Percentiles rank a stretch among this genome's conserved stretches.
Evolutionary conservation across 1,140 invertebrate species (phyloP).

Genomic region (Drosophila truncata): DNA sequence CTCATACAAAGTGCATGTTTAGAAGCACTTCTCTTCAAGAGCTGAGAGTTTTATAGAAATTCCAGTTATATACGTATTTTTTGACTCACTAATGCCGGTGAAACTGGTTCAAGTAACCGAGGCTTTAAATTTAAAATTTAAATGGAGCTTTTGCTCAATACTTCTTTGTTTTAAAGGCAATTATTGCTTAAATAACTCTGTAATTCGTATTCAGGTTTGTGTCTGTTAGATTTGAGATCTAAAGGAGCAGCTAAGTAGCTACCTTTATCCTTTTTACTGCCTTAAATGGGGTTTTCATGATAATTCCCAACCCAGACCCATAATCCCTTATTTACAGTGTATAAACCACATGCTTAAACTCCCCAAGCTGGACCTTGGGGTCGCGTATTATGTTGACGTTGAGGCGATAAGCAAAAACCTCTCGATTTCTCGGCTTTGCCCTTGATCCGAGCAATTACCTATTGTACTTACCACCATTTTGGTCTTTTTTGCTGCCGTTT

Average conservation of each 20-base stretch:
- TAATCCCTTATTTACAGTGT: background rate
- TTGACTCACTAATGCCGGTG: conserved; percentile 5
- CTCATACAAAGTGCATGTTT: background rate
- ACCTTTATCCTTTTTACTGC: background rate
- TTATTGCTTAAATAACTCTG: background rate
- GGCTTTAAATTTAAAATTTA: background rate
- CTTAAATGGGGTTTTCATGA: background rate
- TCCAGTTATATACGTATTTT: background rate
- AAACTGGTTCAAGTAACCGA: conserved; percentile 5
- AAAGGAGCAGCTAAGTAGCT: background rate
- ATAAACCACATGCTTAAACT: background rate
- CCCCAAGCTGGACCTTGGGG: conserved; percentile 43
- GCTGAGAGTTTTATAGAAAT: background rate
- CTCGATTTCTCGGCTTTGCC: conserved; percentile 19
- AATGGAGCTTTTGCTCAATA: conserved; percentile 1
- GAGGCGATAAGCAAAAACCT: conserved; percentile 26
- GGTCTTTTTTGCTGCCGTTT: conserved; percentile 44
- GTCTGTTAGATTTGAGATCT: background rate
- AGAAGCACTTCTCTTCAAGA: background rate
- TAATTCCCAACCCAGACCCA: background rate
- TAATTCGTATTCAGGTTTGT: background rate
- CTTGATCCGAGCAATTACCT: conserved; percentile 9
- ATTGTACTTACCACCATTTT: conserved; percentile 73
- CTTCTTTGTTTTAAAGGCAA: background rate
- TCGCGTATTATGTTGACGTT: conserved; percentile 4